These are phyloP conservation scores for Pseudochirops corinnae DNA, from an alignment of 2,797 vertebrate genomes.

Conservation along the genomic window DNA sequence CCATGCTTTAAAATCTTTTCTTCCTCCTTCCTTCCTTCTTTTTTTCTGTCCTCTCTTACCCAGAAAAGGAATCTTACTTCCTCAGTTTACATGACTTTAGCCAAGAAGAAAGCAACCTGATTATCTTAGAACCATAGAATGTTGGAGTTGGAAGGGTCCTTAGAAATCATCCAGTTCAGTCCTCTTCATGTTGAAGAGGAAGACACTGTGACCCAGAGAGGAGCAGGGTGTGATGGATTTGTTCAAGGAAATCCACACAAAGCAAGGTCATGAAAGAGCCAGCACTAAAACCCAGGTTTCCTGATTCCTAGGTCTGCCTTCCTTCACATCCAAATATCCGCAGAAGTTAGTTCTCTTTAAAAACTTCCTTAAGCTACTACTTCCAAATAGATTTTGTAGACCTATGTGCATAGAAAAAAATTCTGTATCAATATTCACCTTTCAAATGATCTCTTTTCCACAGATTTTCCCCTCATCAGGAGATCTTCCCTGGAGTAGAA, in stretches of 20 bases:
- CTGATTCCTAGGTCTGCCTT: background rate
- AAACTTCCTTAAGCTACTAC: background rate
- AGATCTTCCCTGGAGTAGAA: background rate
- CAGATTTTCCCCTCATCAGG: background rate
- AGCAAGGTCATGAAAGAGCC: background rate
- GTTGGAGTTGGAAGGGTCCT: background rate
- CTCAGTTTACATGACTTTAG: background rate
- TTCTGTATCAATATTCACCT: background rate
- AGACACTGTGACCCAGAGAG: background rate
- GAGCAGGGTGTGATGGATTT: background rate
- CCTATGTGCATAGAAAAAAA: background rate
- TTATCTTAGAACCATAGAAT: conserved; percentile 36
- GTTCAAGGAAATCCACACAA: background rate
- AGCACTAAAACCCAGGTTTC: background rate
- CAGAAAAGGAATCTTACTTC: background rate
- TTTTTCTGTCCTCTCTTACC: background rate
- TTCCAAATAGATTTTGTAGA: background rate
- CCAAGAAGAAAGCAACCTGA: background rate
- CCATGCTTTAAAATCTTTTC: background rate
- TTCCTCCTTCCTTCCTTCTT: background rate
- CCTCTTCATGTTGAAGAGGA: background rate
- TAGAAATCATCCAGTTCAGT: background rate
- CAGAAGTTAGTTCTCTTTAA: background rate
- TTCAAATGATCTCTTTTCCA: background rate
- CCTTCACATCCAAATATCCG: background rate